Conservation (phyloP, 2,888 invertebrate genomes). For the Pristionchus maxplancki region DNA sequence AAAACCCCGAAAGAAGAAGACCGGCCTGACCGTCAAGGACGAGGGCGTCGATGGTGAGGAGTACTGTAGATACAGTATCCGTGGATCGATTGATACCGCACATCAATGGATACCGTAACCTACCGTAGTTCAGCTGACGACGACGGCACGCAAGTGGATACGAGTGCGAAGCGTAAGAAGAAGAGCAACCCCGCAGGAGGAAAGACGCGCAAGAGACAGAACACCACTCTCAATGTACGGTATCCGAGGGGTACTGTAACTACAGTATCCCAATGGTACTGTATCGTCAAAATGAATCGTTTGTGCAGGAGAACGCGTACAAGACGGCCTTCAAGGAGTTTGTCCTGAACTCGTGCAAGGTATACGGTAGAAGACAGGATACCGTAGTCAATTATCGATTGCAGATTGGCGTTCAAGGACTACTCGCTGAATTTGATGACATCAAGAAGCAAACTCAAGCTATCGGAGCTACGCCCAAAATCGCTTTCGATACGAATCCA, state of each 20-base stretch:
- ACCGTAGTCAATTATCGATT: slow-evolving; percentile 13
- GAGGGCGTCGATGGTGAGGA: slow-evolving; percentile 19
- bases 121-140: slow-evolving; percentile 43
- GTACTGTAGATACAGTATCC: not conserved
- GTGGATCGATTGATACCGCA: not conserved
- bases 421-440: slow-evolving; percentile 56
- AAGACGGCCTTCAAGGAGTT: slow-evolving; percentile 36
- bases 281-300: not conserved
- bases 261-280: not conserved
- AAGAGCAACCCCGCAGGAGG: not conserved
- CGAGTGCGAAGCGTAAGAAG: not conserved
- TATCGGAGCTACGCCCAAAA: slow-evolving; percentile 58
- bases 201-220: not conserved
- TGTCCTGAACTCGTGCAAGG: not conserved
- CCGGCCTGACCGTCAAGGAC: not conserved
- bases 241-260: not conserved
- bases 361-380: not conserved
- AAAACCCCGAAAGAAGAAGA: slow-evolving; percentile 15
- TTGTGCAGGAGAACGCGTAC: slow-evolving; percentile 21
- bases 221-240: not conserved
- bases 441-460: slow-evolving; percentile 58
- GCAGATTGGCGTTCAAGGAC: slow-evolving; percentile 56
- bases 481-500: slow-evolving; percentile 61
- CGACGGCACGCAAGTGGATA: slow-evolving; percentile 43
- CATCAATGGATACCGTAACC: not conserved